These are phyloP conservation scores for Eupithecia insigniata DNA, from an alignment of 2,888 invertebrate genomes.

Conservation along the genomic window DNA sequence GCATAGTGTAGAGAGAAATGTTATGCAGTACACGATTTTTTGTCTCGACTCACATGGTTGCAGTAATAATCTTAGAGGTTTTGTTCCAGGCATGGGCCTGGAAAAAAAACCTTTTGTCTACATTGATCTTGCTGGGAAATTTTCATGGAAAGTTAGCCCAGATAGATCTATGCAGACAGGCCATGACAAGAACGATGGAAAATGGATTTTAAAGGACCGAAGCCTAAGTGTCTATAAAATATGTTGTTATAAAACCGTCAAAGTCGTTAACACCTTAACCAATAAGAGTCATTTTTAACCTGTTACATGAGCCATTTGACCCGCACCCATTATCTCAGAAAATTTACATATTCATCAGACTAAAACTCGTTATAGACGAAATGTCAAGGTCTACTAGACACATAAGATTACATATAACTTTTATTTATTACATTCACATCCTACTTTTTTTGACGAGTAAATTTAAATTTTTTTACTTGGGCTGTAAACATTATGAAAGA, in stretches of 20 bases:
- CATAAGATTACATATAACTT: background rate
- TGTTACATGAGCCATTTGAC: constrained; percentile 37
- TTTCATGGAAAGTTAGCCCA: too few relatives aligned
- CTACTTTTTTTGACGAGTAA: background rate
- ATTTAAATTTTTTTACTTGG: constrained; percentile 31
- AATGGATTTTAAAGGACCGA: background rate
- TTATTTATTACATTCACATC: constrained; percentile 1
- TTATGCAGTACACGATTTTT: too few relatives aligned
- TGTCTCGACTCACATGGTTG: too few relatives aligned
- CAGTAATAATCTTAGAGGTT: too few relatives aligned
- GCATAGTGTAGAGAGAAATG: too few relatives aligned
- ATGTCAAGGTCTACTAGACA: constrained; percentile 42
- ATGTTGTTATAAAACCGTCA: background rate
- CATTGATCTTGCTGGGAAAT: too few relatives aligned
- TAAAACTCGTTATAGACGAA: constrained; percentile 38
- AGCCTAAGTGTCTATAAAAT: background rate
- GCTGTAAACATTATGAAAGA: constrained; percentile 20
- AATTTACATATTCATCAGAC: constrained; percentile 37
- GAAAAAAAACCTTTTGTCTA: too few relatives aligned
- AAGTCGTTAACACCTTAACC: constrained; percentile 5
- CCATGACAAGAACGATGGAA: too few relatives aligned
- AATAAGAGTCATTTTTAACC: background rate
- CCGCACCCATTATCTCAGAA: constrained; percentile 37
- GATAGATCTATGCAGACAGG: too few relatives aligned
- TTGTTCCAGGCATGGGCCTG: too few relatives aligned